A percentile compares a stretch with the other conserved stretches of the same genome.
Evolutionary conservation across 53 echinoderm and acorn worm genomes (phyloP).

Genomic region (Astropecten irregularis): DNA sequence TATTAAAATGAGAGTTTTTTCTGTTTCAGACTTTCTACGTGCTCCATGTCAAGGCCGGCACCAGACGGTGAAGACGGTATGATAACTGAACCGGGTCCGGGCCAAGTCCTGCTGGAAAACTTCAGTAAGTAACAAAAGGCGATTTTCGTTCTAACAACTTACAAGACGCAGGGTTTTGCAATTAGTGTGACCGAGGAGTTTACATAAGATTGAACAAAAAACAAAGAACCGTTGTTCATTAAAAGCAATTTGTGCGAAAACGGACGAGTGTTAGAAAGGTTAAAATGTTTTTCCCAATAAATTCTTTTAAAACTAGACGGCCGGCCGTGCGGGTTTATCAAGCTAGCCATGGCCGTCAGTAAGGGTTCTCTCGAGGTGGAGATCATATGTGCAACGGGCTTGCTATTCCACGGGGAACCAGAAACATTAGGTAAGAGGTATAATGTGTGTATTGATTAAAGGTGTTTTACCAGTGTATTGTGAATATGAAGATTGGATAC

Average conservation of each 20-base stretch:
- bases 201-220: too few species aligned
- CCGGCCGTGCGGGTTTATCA: constrained; percentile 59
- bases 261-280: too few species aligned
- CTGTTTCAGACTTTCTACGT: constrained; percentile 16
- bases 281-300: too few species aligned
- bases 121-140: constrained; percentile 57
- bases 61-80: constrained; percentile 58
- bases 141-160: too few species aligned
- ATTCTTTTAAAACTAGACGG: constrained; percentile 24
- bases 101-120: constrained; percentile 46
- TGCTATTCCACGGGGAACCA: constrained; percentile 39
- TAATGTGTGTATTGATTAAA: background rate
- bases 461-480: background rate
- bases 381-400: constrained; percentile 51
- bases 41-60: constrained; percentile 50
- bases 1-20: too few species aligned
- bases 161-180: too few species aligned
- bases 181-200: too few species aligned
- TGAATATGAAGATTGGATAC: background rate
- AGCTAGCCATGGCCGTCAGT: constrained; percentile 53
- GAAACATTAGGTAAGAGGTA: constrained; percentile 10
- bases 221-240: too few species aligned
- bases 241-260: too few species aligned
- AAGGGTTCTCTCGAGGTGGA: constrained; percentile 65
- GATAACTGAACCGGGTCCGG: constrained; percentile 48